Evolutionary conservation across 2,113 vertebrate species (phyloP).

Genomic region (Gallinago jamesoni): DNA sequence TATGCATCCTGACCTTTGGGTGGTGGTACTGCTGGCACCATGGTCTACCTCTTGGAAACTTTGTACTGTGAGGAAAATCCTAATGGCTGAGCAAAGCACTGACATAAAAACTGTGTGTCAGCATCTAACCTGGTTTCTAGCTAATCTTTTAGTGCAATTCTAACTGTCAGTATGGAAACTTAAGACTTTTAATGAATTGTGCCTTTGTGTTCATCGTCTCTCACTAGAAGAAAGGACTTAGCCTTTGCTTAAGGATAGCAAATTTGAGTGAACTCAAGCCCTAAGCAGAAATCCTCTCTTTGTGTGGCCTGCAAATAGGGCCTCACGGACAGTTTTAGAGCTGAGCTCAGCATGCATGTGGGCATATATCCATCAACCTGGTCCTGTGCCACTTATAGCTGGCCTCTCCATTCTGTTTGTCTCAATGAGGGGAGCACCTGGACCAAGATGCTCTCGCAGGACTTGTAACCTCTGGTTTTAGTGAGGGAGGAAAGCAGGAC

Average conservation of each 20-base stretch:
- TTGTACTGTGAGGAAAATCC: neutral
- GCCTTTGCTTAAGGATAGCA: neutral
- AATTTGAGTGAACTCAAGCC: neutral
- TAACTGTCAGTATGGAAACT: neutral
- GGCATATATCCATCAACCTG: neutral
- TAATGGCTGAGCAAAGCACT: neutral
- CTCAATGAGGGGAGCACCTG: neutral
- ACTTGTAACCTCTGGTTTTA: neutral
- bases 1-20: neutral
- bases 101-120: neutral
- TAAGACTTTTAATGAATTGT: neutral
- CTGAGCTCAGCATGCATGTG: neutral
- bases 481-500: neutral
- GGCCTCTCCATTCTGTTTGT: neutral
- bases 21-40: neutral
- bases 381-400: accelerated
- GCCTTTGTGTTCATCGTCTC: neutral
- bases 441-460: accelerated
- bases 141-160: neutral
- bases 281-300: neutral
- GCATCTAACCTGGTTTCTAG: neutral
- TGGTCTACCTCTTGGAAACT: neutral
- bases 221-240: neutral
- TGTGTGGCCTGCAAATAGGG: neutral
- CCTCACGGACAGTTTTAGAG: neutral